Conservation (phyloP, 2,888 invertebrate species). For the Philereme vetulata region DNA sequence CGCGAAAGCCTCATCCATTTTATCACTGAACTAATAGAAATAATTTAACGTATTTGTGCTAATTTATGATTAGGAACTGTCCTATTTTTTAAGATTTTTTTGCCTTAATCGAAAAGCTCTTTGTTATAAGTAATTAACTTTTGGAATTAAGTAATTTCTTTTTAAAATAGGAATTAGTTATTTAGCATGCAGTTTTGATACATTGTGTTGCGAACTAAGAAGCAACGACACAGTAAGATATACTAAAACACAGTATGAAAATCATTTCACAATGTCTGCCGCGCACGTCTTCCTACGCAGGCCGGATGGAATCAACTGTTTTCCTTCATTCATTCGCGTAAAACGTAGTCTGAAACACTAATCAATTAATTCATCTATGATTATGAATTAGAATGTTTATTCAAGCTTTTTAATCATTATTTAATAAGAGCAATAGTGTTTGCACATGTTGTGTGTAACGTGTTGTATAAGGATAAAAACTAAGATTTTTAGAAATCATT, state of each 20-base stretch:
- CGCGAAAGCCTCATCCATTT: slow-evolving; percentile 78
- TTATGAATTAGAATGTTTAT: too few species aligned
- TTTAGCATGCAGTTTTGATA: neutral
- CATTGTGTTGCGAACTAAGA: slow-evolving; percentile 9
- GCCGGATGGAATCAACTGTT: slow-evolving; percentile 9
- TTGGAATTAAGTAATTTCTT: neutral
- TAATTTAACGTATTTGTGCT: neutral
- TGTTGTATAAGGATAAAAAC: too few species aligned
- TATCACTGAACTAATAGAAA: slow-evolving; percentile 16
- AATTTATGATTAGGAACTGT: neutral
- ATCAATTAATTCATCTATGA: slow-evolving; percentile 3
- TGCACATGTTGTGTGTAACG: too few species aligned
- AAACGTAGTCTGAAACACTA: slow-evolving; percentile 5
- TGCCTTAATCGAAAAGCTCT: neutral
- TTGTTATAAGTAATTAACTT: neutral
- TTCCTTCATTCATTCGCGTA: neutral
- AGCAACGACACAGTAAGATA: slow-evolving; percentile 20
- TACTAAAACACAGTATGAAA: slow-evolving; percentile 16
- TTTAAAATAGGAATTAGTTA: neutral
- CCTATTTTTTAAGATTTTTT: neutral
- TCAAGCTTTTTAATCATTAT: too few species aligned
- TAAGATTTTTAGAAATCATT: too few species aligned
- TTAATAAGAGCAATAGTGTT: too few species aligned
- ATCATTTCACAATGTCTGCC: slow-evolving; percentile 12
- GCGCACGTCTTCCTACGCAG: slow-evolving; percentile 10